A percentile compares a stretch with the other conserved stretches of the same genome.
Evolutionary conservation across 2,888 invertebrate species (phyloP).

Genomic region (Calliphora vomitoria): DNA sequence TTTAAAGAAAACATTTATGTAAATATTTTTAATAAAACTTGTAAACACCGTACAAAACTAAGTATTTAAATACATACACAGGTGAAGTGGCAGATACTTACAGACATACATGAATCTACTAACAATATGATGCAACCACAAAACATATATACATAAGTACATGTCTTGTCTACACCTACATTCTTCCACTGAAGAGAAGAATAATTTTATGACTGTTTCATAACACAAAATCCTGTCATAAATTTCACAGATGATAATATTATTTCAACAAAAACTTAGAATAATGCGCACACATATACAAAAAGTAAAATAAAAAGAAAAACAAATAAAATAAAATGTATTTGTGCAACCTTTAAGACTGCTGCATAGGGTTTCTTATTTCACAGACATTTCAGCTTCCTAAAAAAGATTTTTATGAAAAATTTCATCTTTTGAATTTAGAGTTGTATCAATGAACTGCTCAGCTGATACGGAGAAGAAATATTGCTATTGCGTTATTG

Average conservation of each 20-base stretch:
- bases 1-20: too few species aligned
- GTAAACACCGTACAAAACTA: too few species aligned
- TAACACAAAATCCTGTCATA: conserved; percentile 73
- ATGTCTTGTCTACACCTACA: not conserved
- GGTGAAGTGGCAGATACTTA: conserved; percentile 32
- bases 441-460: too few species aligned
- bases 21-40: too few species aligned
- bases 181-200: conserved; percentile 74
- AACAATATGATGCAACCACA: conserved; percentile 8
- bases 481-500: too few species aligned
- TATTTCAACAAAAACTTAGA: conserved; percentile 25
- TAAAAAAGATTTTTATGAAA: too few species aligned
- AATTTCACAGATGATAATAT: conserved; percentile 4
- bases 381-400: too few species aligned
- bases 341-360: not conserved
- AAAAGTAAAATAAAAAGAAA: not conserved
- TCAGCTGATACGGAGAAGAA: too few species aligned
- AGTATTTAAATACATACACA: not conserved
- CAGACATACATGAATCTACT: not conserved
- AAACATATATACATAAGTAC: not conserved
- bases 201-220: conserved; percentile 77
- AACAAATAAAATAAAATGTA: not conserved
- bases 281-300: not conserved
- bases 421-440: too few species aligned
- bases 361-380: not conserved